Evolutionary conservation across 2,113 vertebrate species (phyloP), one percentile per base, ranked within the genome.

Genomic region (Synodontis membranacea): DNA sequence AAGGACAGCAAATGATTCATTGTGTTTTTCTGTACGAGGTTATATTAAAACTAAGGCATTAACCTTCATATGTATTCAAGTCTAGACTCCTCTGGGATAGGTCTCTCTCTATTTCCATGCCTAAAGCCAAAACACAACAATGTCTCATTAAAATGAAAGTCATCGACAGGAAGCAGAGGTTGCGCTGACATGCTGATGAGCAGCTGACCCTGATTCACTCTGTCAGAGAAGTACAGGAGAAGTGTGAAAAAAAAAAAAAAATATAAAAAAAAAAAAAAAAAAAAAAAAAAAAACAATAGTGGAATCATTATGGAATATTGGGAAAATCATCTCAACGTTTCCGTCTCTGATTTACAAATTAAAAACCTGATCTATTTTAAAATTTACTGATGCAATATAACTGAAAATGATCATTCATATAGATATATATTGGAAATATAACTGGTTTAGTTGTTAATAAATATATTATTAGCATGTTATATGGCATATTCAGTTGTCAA

Each of bases 61-160:
- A 89, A 91, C 91, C 91, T 92, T 93, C 89, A 88, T 70, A 84
- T 84, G 70, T 66, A 82, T 50, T 42, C 54, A 54, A 21, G 31
- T 66, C 31, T 82, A 80, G 2, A 68, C 84, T 83, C 85, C 82
- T 76, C 86, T 89, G 91, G 56, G 68, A 56, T 64, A 23, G 62
- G 31, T 46, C 31, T 80, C 39, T 60, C 28, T 80, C 89, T 80
- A 34, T 54, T 78, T 83, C 44, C 31, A 5, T 50, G 87, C 74
- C 81, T 74, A 4, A 79, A 48, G 85, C 75, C 60, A 84, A 44
- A 70, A 74, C 58, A 83, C 68, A 80, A 50, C 34, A 79, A 82
- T 76, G 86, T 48, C 44, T 37, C 3, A 46, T 60, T 62, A 82
- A 66, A 64, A 86, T 74, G 80, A 34, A 48, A 87, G 14, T 84